phyloP scores from a whole-genome alignment of 35 echinoderm and acorn worm species.

The Chiridota heheva region DNA sequence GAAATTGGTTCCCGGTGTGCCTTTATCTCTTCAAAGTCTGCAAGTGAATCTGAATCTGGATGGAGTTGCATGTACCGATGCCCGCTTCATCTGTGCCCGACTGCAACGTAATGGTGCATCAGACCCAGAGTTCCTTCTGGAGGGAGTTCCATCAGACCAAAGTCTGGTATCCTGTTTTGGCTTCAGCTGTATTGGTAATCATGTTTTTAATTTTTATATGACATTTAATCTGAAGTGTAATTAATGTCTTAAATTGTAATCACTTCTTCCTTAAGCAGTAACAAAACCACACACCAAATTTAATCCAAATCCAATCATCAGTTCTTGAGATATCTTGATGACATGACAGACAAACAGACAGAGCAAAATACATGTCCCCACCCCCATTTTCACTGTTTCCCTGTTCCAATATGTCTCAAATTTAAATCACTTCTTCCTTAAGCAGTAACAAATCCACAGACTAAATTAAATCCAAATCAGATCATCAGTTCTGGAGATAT shows the following conservation, averaged over 20 bases:
- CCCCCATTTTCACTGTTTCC: too few relatives aligned
- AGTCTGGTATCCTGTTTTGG: neutral
- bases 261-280: neutral
- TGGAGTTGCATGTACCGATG: conserved; percentile 41
- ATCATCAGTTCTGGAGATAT: too few relatives aligned
- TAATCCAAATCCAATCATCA: neutral
- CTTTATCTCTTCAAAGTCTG: neutral
- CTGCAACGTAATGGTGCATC: conserved; percentile 35
- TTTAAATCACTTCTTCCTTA: too few relatives aligned
- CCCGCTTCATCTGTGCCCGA: conserved; percentile 64
- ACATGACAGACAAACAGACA: neutral
- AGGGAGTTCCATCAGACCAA: conserved; percentile 20
- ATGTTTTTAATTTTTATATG: neutral
- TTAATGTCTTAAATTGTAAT: neutral
- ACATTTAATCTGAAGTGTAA: neutral
- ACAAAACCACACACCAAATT: neutral
- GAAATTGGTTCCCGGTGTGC: neutral
- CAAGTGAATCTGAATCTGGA: conserved; percentile 22
- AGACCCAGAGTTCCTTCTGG: conserved; percentile 54
- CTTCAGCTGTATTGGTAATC: conserved; percentile 21
- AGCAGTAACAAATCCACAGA: too few relatives aligned
- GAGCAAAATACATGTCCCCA: too few relatives aligned
- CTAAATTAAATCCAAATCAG: too few relatives aligned
- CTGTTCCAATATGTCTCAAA: too few relatives aligned
- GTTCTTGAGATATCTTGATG: neutral